Conservation (phyloP, 2,113 vertebrate species). For the Hippolais icterina region DNA sequence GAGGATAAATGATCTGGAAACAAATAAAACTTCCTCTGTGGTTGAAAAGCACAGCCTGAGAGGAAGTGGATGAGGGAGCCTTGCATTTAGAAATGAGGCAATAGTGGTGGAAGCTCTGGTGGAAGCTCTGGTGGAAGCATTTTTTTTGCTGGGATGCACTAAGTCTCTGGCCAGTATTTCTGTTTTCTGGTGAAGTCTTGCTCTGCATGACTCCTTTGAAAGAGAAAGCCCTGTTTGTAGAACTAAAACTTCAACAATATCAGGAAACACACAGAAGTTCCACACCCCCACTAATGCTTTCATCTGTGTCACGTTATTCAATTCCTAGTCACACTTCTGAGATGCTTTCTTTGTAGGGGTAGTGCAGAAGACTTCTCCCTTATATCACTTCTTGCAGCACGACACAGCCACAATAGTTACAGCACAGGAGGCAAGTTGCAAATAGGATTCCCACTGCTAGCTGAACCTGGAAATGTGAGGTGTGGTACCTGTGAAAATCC, state of each 20-base stretch:
- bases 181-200: not conserved
- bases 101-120: not conserved
- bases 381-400: not conserved
- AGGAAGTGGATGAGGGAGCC: not conserved
- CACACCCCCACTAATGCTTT: not conserved
- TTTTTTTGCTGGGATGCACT: not conserved
- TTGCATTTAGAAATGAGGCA: not conserved
- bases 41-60: not conserved
- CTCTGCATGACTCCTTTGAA: not conserved
- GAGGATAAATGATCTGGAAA: not conserved
- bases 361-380: not conserved
- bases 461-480: not conserved
- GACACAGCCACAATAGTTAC: not conserved
- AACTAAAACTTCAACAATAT: not conserved
- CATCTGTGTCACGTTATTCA: not conserved
- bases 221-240: not conserved
- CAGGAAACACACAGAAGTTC: not conserved
- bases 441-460: not conserved
- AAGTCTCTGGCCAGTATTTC: not conserved
- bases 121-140: not conserved
- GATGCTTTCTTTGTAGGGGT: rapidly evolving
- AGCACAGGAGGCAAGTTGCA: not conserved
- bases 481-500: not conserved
- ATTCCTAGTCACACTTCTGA: not conserved
- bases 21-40: not conserved